A percentile compares a stretch with the other conserved stretches of the same genome.
These are phyloP conservation scores for Anabacerthia variegaticeps DNA, from an alignment of 2,797 vertebrate genomes.

Conservation along the genomic window DNA sequence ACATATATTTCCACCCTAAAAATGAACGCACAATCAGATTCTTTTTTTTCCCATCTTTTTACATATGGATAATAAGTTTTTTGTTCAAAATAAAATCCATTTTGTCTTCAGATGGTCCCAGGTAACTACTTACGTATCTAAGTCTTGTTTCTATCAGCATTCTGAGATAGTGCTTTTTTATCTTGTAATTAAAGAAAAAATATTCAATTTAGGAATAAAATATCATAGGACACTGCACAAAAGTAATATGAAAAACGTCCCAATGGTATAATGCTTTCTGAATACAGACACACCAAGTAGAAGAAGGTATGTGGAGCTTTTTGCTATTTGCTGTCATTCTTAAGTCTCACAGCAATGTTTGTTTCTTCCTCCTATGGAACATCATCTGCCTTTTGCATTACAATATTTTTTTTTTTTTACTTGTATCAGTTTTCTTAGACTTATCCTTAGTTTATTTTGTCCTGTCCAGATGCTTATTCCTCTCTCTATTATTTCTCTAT, in stretches of 20 bases:
- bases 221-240: not conserved
- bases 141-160: not conserved
- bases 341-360: not conserved
- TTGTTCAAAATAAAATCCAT: not conserved
- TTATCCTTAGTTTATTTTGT: not conserved
- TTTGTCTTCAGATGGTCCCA: not conserved
- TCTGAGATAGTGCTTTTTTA: not conserved
- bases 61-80: not conserved
- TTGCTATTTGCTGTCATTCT: not conserved
- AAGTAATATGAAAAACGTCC: not conserved
- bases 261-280: not conserved
- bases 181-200: not conserved
- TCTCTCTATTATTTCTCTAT: not conserved
- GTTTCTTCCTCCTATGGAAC: not conserved
- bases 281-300: not conserved
- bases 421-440: not conserved
- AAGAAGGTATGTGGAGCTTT: not conserved
- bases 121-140: not conserved
- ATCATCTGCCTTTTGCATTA: not conserved
- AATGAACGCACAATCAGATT: not conserved
- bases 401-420: not conserved
- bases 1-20: not conserved
- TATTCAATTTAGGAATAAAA: not conserved
- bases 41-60: not conserved
- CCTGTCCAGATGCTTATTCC: not conserved